Evolutionary conservation across 37 sponge, comb jelly and placozoan genomes (phyloP).

Genomic region (Hexactinellida sp.): DNA sequence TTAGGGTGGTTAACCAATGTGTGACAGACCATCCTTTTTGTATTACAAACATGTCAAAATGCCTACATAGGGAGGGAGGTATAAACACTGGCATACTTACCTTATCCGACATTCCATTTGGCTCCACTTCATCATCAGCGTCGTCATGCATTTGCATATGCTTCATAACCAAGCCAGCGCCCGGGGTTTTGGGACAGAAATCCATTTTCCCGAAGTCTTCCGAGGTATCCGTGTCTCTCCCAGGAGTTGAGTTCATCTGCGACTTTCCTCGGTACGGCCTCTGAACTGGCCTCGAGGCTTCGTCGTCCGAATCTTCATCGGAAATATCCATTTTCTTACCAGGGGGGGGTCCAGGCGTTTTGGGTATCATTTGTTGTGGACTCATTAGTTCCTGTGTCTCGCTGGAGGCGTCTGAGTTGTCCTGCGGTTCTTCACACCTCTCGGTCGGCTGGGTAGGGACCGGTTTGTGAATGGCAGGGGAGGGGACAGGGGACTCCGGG

Average conservation of each 20-base stretch:
- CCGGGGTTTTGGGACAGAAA: neutral
- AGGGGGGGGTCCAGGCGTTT: neutral
- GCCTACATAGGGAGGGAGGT: no score
- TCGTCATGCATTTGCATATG: neutral
- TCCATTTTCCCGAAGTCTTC: neutral
- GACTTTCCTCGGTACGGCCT: neutral
- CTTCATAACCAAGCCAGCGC: neutral
- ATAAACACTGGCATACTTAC: no score
- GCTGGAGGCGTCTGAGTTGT: neutral
- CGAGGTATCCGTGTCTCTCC: neutral
- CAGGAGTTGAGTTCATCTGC: neutral
- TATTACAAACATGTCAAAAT: no score
- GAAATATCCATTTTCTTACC: neutral
- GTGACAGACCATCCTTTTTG: no score
- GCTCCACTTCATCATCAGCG: neutral
- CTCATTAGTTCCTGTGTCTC: neutral
- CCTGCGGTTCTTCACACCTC: neutral
- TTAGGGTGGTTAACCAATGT: no score
- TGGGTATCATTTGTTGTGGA: constrained; percentile 12
- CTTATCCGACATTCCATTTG: neutral
- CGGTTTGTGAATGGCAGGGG: neutral
- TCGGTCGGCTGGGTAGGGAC: neutral
- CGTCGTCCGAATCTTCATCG: neutral
- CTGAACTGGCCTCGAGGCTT: neutral
- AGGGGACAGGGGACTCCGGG: neutral